Conservation (phyloP, 1,140 invertebrate species). For the Lutraria rhynchaena region DNA sequence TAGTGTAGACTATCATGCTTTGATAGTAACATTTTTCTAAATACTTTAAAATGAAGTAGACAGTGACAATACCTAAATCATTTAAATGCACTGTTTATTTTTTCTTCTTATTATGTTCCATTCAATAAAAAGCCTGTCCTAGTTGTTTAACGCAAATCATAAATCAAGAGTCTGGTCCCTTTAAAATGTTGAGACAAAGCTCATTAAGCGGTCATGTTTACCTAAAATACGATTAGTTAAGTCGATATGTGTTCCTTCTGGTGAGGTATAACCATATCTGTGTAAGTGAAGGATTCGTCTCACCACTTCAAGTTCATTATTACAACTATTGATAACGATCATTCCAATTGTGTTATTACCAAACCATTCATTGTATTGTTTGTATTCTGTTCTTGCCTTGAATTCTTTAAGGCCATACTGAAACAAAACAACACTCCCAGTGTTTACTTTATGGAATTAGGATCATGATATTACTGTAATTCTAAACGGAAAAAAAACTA, state of each 20-base stretch:
- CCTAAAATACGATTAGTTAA: constrained; percentile 19
- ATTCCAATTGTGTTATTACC: constrained; percentile 18
- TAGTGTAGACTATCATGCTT: too few relatives aligned
- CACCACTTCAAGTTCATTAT: constrained; percentile 46
- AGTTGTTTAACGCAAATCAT: too few relatives aligned
- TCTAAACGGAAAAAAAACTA: too few relatives aligned
- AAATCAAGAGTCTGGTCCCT: too few relatives aligned
- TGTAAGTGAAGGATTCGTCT: constrained; percentile 39
- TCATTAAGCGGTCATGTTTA: too few relatives aligned
- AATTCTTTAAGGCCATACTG: constrained; percentile 12
- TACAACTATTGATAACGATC: constrained; percentile 53
- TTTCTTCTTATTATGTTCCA: neutral
- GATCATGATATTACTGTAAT: too few relatives aligned
- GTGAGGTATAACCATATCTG: constrained; percentile 2
- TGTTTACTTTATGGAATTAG: too few relatives aligned
- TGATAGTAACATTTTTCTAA: too few relatives aligned
- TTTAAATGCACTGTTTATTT: neutral
- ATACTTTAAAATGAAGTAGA: neutral
- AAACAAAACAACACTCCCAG: neutral
- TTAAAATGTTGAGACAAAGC: too few relatives aligned
- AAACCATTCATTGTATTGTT: neutral
- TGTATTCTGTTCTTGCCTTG: neutral
- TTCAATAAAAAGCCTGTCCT: too few relatives aligned
- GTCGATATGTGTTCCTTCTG: constrained; percentile 22
- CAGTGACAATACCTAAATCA: neutral